A percentile compares a stretch with the other conserved stretches of the same genome.
phyloP scores from a whole-genome alignment of 2,888 invertebrate genomes.

The Dicyrtoma fusca region DNA sequence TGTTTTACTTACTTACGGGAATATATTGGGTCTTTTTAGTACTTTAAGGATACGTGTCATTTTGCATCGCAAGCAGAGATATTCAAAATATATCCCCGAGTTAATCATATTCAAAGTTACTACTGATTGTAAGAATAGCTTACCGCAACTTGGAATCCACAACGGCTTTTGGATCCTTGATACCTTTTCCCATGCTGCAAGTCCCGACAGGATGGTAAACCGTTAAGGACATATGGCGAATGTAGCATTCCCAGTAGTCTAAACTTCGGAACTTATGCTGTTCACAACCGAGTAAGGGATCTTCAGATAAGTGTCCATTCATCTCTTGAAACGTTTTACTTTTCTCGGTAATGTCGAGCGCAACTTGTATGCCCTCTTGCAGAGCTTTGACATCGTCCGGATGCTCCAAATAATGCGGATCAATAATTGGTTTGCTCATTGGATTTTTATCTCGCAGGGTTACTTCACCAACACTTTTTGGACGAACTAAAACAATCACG shows the following conservation, averaged over 20 bases:
- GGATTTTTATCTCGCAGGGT: conserved; percentile 48
- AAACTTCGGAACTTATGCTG: conserved; percentile 63
- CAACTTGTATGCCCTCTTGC: conserved; percentile 44
- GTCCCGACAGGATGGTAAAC: conserved; percentile 70
- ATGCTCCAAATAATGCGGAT: conserved; percentile 51
- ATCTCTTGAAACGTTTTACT: conserved; percentile 50
- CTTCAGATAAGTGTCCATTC: conserved; percentile 31
- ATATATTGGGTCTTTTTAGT: no score
- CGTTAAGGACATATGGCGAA: conserved; percentile 67
- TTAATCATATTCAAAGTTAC: no score
- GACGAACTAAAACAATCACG: conserved; percentile 35
- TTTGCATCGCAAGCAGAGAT: no score
- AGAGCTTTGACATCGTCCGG: conserved; percentile 47
- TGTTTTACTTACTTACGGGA: no score
- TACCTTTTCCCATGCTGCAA: conserved; percentile 66
- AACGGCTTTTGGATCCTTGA: conserved; percentile 48
- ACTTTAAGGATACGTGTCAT: no score
- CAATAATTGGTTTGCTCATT: conserved; percentile 39
- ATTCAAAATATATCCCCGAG: no score
- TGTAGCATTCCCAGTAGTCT: conserved; percentile 70
- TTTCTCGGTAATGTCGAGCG: conserved; percentile 45
- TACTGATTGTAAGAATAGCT: no score
- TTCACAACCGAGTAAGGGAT: conserved; percentile 53
- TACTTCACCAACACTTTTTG: conserved; percentile 47
- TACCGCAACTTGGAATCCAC: conserved; percentile 55